phyloP scores from a whole-genome alignment of 1,140 invertebrate species.

The Battus philenor region DNA sequence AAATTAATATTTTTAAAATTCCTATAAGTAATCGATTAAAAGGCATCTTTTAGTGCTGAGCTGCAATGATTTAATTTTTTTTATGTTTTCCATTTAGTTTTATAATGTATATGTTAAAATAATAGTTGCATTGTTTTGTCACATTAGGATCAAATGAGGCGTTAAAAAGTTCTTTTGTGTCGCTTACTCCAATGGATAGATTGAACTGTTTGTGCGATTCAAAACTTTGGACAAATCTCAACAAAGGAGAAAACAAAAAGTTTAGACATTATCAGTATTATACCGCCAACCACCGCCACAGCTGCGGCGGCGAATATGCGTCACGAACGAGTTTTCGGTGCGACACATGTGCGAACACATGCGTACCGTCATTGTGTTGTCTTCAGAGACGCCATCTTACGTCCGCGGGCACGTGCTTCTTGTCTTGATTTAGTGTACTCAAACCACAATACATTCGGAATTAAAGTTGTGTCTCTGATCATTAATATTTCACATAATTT shows the following conservation, averaged over 20 bases:
- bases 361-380: slow-evolving; percentile 86
- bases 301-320: slow-evolving; percentile 48
- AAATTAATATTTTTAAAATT: not conserved
- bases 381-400: slow-evolving; percentile 91
- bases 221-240: slow-evolving; percentile 1
- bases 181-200: no score
- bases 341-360: slow-evolving; percentile 25
- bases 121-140: no score
- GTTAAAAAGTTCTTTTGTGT: no score
- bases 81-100: no score
- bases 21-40: not conserved
- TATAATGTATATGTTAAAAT: no score
- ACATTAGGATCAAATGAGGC: no score
- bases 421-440: slow-evolving; percentile 93
- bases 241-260: slow-evolving; percentile 7
- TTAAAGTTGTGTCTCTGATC: slow-evolving; percentile 92
- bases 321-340: slow-evolving; percentile 38
- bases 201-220: no score
- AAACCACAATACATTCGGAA: slow-evolving; percentile 96
- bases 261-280: slow-evolving; percentile 22
- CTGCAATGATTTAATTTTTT: no score
- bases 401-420: slow-evolving; percentile 86
- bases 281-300: slow-evolving; percentile 43
- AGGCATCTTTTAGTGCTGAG: no score
- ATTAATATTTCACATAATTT: slow-evolving; percentile 91